Evolutionary conservation across 2,797 vertebrate genomes (phyloP).

Genomic region (Rhincodon typus): DNA sequence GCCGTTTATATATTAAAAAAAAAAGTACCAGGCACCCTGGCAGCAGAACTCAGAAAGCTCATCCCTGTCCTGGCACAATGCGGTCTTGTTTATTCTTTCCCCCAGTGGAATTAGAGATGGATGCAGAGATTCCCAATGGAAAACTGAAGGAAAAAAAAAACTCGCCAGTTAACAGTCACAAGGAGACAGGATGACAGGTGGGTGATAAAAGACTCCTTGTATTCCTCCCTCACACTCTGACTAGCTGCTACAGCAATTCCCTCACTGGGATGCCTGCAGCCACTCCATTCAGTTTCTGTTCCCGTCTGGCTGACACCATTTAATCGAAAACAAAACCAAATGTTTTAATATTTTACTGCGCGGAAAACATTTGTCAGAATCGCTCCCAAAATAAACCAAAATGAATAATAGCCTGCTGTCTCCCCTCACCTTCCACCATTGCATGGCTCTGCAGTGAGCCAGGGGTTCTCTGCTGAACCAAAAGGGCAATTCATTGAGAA

Average conservation of each 20-base stretch:
- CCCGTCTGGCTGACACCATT: neutral
- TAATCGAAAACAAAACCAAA: neutral
- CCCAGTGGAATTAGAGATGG: neutral
- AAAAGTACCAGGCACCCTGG: neutral
- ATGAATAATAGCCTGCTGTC: neutral
- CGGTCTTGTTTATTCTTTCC: conserved; percentile 17
- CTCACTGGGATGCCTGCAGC: neutral
- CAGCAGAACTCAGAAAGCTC: neutral
- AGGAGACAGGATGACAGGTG: conserved; percentile 1
- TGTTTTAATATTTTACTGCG: neutral
- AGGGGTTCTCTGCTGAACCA: neutral
- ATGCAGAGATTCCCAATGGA: conserved; percentile 11
- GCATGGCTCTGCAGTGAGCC: neutral
- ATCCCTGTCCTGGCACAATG: neutral
- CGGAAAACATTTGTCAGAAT: neutral
- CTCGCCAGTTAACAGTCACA: neutral
- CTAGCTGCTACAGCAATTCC: neutral
- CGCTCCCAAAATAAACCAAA: neutral
- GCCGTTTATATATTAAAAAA: neutral
- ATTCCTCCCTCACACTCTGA: neutral
- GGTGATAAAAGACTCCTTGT: neutral
- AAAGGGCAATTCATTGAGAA: neutral
- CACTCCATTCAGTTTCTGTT: too few species aligned
- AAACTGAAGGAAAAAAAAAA: neutral
- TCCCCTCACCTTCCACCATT: neutral